Evolutionary conservation across 2,113 vertebrate species (phyloP), one percentile per base, ranked within the genome.

Genomic region (Lampris incognitus): DNA sequence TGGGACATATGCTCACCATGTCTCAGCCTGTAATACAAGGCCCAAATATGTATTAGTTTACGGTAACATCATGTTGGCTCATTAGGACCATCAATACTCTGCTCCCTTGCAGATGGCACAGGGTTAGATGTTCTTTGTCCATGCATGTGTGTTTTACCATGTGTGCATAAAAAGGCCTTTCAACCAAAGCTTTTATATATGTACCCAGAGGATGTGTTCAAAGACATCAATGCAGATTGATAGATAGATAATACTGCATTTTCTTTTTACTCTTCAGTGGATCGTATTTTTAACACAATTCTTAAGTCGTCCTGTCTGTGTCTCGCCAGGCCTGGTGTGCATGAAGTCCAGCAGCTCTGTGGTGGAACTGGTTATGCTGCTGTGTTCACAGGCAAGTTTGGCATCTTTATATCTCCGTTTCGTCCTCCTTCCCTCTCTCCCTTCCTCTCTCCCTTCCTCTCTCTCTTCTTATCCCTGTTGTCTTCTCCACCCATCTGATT

Each of bases 261-360:
- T 66, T 24, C 4, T 8, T 36, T n/a, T 73, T 37, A 58, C 2
- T 6, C 4, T 39, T 3, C 56, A 8, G 10, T 57, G 24, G 66
- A 3, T 37, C 4, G 4, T 41, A 11, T 5, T 40, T 51, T 52
- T 2, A 66, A 39, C 49, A 3, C 7, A 63, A 55, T 55, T 6
- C 2, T 6, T 11, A 48, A 55, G 56, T 8, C 48, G 2, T 41
- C 55, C 6, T 58, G 44, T 72, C 4, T 42, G 0, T 63, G 0
- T 92, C 60, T 79, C 87, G 82, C 6, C 93, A 99, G 98, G 98
- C 92, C 91, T 99, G 89, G 96, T 98, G 88, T 99, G 98, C 76
- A 98, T 99, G 96, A 99, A 98, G 93, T 98, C 98, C 50, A 99
- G 97, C 94, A 99, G 97, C 88, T 99, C 98, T 4, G 98, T 99